phyloP scores from a whole-genome alignment of 2,113 vertebrate species.

The Zeus faber region DNA sequence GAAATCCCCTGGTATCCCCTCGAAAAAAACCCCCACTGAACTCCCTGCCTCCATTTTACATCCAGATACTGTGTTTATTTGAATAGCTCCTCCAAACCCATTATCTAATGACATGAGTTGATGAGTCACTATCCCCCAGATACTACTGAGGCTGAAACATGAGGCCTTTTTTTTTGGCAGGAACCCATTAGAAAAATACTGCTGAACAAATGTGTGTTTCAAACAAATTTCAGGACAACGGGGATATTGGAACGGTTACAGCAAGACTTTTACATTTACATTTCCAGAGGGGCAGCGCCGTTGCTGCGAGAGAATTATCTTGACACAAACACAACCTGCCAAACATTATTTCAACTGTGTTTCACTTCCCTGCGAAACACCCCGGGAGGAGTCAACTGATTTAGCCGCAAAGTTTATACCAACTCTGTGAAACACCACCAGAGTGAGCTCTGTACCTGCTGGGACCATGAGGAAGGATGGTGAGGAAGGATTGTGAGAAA shows the following conservation, averaged over 20 bases:
- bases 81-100: conserved; percentile 58
- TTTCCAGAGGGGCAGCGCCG: conserved; percentile 27
- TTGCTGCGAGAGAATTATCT: conserved; percentile 35
- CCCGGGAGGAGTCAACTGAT: background rate
- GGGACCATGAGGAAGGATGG: too few species aligned
- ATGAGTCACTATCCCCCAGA: conserved; percentile 61
- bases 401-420: background rate
- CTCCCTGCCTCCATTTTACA: conserved; percentile 38
- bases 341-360: background rate
- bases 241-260: conserved; percentile 45
- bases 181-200: conserved; percentile 13
- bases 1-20: conserved; percentile 58
- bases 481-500: too few species aligned
- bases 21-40: conserved; percentile 39
- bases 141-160: conserved; percentile 42
- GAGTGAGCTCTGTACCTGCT: too few species aligned
- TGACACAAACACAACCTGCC: conserved; percentile 16
- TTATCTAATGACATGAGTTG: conserved; percentile 65
- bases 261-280: conserved; percentile 34
- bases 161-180: conserved; percentile 45
- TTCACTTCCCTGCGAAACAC: background rate
- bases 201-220: conserved; percentile 29
- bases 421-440: too few species aligned
- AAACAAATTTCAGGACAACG: too few species aligned
- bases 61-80: conserved; percentile 60